Evolutionary conservation across 2,797 vertebrate species (phyloP).

Genomic region (Scarus forsteni): DNA sequence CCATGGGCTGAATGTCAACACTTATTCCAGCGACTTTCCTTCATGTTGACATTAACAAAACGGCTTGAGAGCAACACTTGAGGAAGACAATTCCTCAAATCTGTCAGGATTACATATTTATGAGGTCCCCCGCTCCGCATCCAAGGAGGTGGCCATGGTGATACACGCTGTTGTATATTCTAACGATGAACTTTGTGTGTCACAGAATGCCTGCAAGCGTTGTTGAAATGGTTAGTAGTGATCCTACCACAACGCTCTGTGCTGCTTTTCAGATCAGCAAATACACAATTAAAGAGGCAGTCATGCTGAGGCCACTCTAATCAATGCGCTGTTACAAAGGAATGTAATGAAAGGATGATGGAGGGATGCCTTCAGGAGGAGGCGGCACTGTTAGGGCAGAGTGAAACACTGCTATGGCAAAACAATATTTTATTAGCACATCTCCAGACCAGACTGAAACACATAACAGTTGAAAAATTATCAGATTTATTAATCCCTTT

Average conservation of each 20-base stretch:
- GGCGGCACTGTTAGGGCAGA: constrained; percentile 65
- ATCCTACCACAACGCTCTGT: constrained; percentile 52
- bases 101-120: constrained; percentile 84
- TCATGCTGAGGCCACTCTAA: constrained; percentile 77
- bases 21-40: constrained; percentile 80
- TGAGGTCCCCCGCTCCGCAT: constrained; percentile 79
- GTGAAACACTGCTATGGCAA: constrained; percentile 63
- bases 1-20: constrained; percentile 78
- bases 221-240: constrained; percentile 70
- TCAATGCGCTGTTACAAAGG: constrained; percentile 76
- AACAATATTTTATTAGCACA: constrained; percentile 69
- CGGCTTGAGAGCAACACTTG: constrained; percentile 79
- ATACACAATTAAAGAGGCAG: constrained; percentile 81
- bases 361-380: constrained; percentile 76
- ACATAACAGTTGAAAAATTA: constrained; percentile 41
- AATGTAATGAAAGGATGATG: constrained; percentile 79
- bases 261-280: constrained; percentile 69
- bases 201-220: constrained; percentile 72
- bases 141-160: constrained; percentile 84
- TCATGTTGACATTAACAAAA: constrained; percentile 86
- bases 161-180: constrained; percentile 83
- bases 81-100: constrained; percentile 84
- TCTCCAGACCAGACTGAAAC: constrained; percentile 39
- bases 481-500: constrained; percentile 33
- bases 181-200: constrained; percentile 78